These are phyloP conservation scores for Morinoia aosen DNA, from an alignment of 2,888 invertebrate species.

Conservation along the genomic window DNA sequence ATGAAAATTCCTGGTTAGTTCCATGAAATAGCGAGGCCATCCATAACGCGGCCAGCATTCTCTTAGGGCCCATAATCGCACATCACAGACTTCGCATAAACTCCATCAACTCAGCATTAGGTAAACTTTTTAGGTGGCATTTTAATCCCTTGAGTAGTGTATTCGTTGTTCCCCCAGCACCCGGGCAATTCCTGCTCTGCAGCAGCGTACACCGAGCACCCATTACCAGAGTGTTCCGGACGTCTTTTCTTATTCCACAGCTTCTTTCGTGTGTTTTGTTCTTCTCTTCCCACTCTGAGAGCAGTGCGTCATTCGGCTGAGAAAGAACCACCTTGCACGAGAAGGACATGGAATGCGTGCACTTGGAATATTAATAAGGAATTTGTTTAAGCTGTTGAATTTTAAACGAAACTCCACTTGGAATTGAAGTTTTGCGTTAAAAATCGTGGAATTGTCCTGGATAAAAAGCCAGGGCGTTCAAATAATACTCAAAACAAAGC, in stretches of 20 bases:
- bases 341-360: neutral
- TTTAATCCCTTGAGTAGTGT: slow-evolving; percentile 52
- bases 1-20: slow-evolving; percentile 9
- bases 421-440: neutral
- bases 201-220: slow-evolving; percentile 15
- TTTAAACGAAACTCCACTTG: neutral
- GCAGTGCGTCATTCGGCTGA: neutral
- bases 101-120: slow-evolving; percentile 52
- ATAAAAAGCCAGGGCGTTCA: neutral
- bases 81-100: slow-evolving; percentile 50
- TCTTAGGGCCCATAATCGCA: slow-evolving; percentile 36
- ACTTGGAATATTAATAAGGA: neutral
- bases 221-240: slow-evolving; percentile 45
- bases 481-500: neutral
- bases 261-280: neutral
- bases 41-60: slow-evolving; percentile 11
- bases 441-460: neutral
- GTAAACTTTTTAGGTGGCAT: slow-evolving; percentile 53
- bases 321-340: neutral
- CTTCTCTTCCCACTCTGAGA: neutral
- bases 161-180: slow-evolving; percentile 46
- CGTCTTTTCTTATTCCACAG: slow-evolving; percentile 24
- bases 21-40: slow-evolving; percentile 17
- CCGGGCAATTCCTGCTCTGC: slow-evolving; percentile 38
- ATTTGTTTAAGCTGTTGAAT: neutral